Conservation (phyloP, 2,888 invertebrate species). For the Sminthurinus aureus region DNA sequence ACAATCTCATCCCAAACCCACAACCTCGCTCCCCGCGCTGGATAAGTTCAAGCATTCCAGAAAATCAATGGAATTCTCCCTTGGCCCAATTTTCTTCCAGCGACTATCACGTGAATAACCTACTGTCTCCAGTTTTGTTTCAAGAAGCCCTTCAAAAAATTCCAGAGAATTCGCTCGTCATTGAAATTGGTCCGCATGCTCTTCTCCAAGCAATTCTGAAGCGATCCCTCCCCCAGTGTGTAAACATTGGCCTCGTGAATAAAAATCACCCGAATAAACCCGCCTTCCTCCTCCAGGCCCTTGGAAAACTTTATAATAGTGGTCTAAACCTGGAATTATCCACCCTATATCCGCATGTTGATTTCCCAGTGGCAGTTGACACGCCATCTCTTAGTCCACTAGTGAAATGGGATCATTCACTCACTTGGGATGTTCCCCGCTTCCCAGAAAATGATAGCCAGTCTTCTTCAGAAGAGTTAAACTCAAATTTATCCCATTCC, state of each 20-base stretch:
- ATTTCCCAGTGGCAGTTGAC: slow-evolving; percentile 84
- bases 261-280: slow-evolving; percentile 66
- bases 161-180: slow-evolving; percentile 66
- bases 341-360: slow-evolving; percentile 77
- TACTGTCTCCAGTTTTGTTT: slow-evolving; percentile 66
- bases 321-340: slow-evolving; percentile 79
- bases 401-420: slow-evolving; percentile 84
- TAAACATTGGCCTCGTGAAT: slow-evolving; percentile 67
- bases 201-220: slow-evolving; percentile 67
- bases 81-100: slow-evolving; percentile 63
- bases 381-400: slow-evolving; percentile 85
- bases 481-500: too few species aligned
- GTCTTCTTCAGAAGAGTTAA: too few species aligned
- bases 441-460: too few species aligned
- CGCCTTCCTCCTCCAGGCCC: slow-evolving; percentile 69
- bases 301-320: slow-evolving; percentile 77
- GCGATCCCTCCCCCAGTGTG: slow-evolving; percentile 64
- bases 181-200: slow-evolving; percentile 64
- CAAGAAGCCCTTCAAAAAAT: slow-evolving; percentile 68
- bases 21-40: slow-evolving; percentile 64
- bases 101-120: slow-evolving; percentile 68
- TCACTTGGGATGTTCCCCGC: slow-evolving; percentile 18
- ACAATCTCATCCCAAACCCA: slow-evolving; percentile 70
- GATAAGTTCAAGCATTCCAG: slow-evolving; percentile 68
- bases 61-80: slow-evolving; percentile 65